A percentile compares a stretch with the other conserved stretches of the same genome.
Evolutionary conservation across 2,113 vertebrate species (phyloP).

Genomic region (Cynoglossus semilaevis): DNA sequence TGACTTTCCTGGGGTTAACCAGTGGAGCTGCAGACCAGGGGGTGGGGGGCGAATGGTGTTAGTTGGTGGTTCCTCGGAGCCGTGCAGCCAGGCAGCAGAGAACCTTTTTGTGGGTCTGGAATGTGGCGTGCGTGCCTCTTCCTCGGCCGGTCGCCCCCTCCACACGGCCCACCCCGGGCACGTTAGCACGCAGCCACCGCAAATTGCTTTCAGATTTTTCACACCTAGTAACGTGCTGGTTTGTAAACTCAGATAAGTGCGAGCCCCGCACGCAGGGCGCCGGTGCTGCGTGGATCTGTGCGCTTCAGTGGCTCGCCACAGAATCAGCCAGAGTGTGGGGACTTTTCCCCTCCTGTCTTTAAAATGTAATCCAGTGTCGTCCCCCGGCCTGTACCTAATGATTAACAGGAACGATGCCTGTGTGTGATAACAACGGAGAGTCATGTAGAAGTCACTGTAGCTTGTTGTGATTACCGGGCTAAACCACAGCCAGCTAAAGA

Average conservation of each 20-base stretch:
- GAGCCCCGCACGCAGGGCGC: conserved; percentile 46
- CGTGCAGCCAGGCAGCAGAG: conserved; percentile 36
- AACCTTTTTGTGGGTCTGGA: conserved; percentile 54
- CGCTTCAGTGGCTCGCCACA: conserved; percentile 37
- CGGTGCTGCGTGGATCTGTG: conserved; percentile 52
- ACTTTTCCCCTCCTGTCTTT: not conserved
- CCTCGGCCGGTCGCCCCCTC: conserved; percentile 30
- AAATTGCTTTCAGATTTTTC: conserved; percentile 83
- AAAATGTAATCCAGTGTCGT: conserved; percentile 1
- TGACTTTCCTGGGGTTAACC: not conserved
- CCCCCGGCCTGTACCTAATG: conserved; percentile 12
- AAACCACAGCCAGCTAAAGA: conserved; percentile 13
- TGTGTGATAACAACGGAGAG: conserved; percentile 25
- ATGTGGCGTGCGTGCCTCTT: conserved; percentile 66
- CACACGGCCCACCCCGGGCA: conserved; percentile 44
- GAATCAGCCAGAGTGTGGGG: not conserved
- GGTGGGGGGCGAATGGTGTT: conserved; percentile 2
- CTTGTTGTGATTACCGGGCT: conserved; percentile 25
- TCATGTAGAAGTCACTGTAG: conserved; percentile 7
- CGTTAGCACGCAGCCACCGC: conserved; percentile 70
- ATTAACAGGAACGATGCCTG: conserved; percentile 41
- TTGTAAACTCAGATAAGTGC: conserved; percentile 77
- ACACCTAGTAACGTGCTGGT: conserved; percentile 78
- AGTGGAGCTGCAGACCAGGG: not conserved
- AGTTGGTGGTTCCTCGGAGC: no score